Conservation (phyloP, 2,888 invertebrate species). For the Cephus sareptanus region DNA sequence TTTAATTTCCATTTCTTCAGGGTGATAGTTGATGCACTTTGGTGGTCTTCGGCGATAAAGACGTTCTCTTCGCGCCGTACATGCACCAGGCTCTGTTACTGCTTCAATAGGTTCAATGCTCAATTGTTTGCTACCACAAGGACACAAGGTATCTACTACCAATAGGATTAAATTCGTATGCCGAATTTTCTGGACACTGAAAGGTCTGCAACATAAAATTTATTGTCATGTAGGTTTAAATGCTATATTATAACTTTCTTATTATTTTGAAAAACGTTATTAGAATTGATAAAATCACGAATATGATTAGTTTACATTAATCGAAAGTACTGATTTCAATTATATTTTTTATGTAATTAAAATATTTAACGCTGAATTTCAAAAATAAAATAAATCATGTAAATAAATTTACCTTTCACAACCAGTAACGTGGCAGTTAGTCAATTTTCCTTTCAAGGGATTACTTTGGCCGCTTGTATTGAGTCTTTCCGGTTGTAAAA, state of each 20-base stretch:
- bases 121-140: constrained; percentile 87
- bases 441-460: constrained; percentile 88
- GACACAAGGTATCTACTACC: constrained; percentile 89
- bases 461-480: constrained; percentile 83
- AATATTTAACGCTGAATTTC: background rate
- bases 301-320: background rate
- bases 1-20: constrained; percentile 74
- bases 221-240: too few relatives aligned
- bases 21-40: constrained; percentile 90
- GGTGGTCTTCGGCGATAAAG: constrained; percentile 80
- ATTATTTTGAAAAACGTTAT: too few relatives aligned
- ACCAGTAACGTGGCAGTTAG: constrained; percentile 88
- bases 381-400: background rate
- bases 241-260: too few relatives aligned
- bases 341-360: background rate
- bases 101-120: constrained; percentile 78
- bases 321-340: background rate
- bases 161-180: constrained; percentile 89
- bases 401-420: constrained; percentile 77
- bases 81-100: constrained; percentile 58
- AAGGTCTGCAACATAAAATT: constrained; percentile 72
- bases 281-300: too few relatives aligned
- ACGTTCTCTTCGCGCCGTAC: constrained; percentile 68
- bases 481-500: constrained; percentile 82
- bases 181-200: constrained; percentile 92